These are phyloP conservation scores for Teleogryllus oceanicus DNA, from an alignment of 2,888 invertebrate species.

Conservation along the genomic window DNA sequence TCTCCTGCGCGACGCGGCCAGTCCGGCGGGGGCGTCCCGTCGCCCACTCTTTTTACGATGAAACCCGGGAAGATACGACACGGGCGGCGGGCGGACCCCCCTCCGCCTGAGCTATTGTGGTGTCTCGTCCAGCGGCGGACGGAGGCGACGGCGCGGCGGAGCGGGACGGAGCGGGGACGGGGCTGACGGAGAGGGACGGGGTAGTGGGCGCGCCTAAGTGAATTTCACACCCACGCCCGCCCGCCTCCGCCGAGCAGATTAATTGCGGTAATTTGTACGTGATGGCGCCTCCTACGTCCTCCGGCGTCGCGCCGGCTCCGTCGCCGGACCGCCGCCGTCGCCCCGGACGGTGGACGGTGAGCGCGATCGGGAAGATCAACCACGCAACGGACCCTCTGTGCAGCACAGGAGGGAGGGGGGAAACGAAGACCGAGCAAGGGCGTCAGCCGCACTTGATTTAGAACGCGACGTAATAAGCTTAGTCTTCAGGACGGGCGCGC, in stretches of 20 bases:
- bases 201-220: not conserved
- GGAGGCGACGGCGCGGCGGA: not conserved
- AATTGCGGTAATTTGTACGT: slow-evolving; percentile 3
- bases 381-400: too few species aligned
- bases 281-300: not conserved
- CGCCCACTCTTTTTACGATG: not conserved
- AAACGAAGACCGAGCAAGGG: too few species aligned
- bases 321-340: not conserved
- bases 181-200: not conserved
- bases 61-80: not conserved
- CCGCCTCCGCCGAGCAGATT: not conserved
- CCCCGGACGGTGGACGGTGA: too few species aligned
- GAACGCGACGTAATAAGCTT: too few species aligned
- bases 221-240: slow-evolving; percentile 2
- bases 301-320: not conserved
- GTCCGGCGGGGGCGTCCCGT: not conserved
- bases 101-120: not conserved
- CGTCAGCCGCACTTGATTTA: too few species aligned
- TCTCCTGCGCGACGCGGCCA: too few species aligned
- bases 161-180: not conserved
- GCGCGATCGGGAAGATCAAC: too few species aligned
- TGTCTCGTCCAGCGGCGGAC: not conserved
- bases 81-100: not conserved
- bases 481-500: too few species aligned
- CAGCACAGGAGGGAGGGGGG: too few species aligned